Conservation (phyloP, 2,113 vertebrate genomes). For the Mustelus asterias region DNA sequence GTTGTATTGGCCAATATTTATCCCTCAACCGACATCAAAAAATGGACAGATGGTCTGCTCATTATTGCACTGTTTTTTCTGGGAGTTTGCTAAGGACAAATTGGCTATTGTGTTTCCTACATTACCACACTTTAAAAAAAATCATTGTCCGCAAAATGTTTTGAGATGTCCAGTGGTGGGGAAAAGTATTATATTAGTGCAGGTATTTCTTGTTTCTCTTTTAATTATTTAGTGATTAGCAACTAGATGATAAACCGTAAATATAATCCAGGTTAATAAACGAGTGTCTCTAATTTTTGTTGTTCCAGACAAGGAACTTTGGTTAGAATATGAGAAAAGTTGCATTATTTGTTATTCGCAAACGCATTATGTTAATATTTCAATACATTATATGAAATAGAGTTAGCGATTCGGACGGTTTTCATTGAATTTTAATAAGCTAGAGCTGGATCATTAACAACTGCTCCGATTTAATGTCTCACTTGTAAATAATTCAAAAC, state of each 20-base stretch:
- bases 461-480: neutral
- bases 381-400: neutral
- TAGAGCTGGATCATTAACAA: neutral
- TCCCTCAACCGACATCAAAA: no score
- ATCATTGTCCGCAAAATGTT: no score
- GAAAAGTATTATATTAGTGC: no score
- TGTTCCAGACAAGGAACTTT: neutral
- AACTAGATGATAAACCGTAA: neutral
- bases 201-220: no score
- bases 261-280: neutral
- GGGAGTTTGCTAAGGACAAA: no score
- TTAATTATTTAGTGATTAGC: neutral
- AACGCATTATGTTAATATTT: neutral
- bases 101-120: no score
- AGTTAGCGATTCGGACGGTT: neutral
- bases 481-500: constrained; percentile 13
- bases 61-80: no score
- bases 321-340: neutral
- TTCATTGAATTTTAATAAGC: neutral
- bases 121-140: no score
- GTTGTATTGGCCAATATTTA: no score
- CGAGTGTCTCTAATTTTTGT: neutral
- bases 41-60: no score
- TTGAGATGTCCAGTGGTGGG: no score
- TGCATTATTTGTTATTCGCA: neutral